Conservation (phyloP, 1,140 invertebrate genomes). For the Apis cerana region DNA sequence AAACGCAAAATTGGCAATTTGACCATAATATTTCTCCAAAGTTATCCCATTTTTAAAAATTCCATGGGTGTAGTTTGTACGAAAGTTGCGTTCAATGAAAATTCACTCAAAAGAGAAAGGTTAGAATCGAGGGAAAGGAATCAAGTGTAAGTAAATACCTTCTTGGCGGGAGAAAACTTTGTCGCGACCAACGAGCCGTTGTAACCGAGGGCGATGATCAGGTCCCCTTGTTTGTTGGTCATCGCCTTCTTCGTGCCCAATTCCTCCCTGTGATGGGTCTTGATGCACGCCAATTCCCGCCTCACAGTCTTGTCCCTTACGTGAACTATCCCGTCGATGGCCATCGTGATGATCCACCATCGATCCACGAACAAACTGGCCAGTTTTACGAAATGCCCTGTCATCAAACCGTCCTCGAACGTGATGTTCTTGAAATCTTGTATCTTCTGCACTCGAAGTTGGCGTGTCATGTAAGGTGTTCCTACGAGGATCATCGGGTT, state of each 20-base stretch:
- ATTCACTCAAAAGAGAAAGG: too few species aligned
- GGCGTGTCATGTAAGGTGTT: constrained; percentile 65
- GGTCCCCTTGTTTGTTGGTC: constrained; percentile 52
- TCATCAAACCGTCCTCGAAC: constrained; percentile 23
- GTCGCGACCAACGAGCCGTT: constrained; percentile 71
- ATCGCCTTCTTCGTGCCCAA: constrained; percentile 68
- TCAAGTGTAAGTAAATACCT: constrained; percentile 16
- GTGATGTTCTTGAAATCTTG: constrained; percentile 45
- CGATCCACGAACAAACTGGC: constrained; percentile 62
- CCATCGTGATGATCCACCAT: constrained; percentile 66
- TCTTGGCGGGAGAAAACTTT: background rate
- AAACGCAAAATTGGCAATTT: too few species aligned
- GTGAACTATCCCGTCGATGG: constrained; percentile 68
- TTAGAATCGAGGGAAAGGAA: too few species aligned
- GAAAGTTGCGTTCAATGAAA: too few species aligned
- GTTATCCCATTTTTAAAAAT: too few species aligned
- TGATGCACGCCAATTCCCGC: constrained; percentile 27
- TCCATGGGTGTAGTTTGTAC: too few species aligned
- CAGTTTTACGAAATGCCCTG: constrained; percentile 66
- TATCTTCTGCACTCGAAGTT: constrained; percentile 63
- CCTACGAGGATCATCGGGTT: constrained; percentile 58
- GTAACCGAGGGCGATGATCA: constrained; percentile 65
- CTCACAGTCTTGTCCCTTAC: constrained; percentile 52
- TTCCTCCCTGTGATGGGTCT: constrained; percentile 70
- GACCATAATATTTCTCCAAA: too few species aligned